Base-by-base conservation (phyloP, 2,797 vertebrate species). In the Streptopelia turtur region DNA sequence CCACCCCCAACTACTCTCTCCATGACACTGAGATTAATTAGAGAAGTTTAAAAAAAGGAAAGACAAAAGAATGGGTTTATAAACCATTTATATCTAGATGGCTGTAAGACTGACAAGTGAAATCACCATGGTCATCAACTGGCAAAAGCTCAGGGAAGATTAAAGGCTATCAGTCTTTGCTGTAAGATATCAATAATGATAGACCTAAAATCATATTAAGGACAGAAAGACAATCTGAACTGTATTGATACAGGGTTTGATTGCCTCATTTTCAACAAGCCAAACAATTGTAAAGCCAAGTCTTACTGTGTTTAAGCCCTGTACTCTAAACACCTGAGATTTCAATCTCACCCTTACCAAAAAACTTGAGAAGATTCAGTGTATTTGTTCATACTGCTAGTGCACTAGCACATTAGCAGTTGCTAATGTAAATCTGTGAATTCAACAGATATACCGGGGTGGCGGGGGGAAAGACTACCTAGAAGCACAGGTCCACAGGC, bases 21-120 rank as follows among this genome's bases (percentile, higher is more conserved):
- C 70, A 53, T 89, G 92, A 80, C 88, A 96, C 95, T 93, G 83
- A 90, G 52, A 97, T 96, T 97, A 97, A 97, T 97, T 96, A 90
- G 68, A 94, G 90, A 97, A 96, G 61, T 88, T 95, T 21, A 7
- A 12, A 33, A 37, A 74, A 49, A 10, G 6, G 10, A 20, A 50
- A 56, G 90, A 87, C 63, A 18, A 89, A 60, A 95, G 94, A 78
- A 70, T 11, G 3, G 8, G 20, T 8, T 92, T 64, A 74, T 76
- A 85, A 96, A 33, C 64, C 87, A 78, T 92, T 89, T 94, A 60
- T 96, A 93, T 95, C 72, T 96, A 94, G 23, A 56, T 22, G 47
- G 53, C 59, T 84, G 13, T 87, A 95, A 95, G 75, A 84, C 87
- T 83, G 18, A 68, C 65, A 95, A 96, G 60, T 89, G 88, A 95